Percentiles rank a stretch among this genome's conserved stretches.
Evolutionary conservation across 2,113 vertebrate genomes (phyloP).

Genomic region (Lichenostomus cassidix): DNA sequence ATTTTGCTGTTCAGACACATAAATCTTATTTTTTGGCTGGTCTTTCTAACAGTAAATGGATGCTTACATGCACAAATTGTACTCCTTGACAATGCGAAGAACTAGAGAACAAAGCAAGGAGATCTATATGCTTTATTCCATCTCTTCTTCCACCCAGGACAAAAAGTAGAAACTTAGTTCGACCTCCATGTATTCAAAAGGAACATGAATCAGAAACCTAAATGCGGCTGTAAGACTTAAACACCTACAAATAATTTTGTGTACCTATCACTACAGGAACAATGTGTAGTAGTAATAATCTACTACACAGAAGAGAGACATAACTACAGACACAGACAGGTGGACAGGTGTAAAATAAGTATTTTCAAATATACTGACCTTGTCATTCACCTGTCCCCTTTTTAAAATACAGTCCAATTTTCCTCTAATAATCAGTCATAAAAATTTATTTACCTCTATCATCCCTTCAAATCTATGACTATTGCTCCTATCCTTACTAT

Average conservation of each 20-base stretch:
- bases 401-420: neutral
- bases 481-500: neutral
- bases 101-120: neutral
- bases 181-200: neutral
- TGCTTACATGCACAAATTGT: neutral
- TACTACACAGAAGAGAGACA: neutral
- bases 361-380: neutral
- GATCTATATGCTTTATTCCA: neutral
- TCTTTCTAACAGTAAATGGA: neutral
- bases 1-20: neutral
- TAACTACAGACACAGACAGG: neutral
- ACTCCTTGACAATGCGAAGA: no score
- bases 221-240: neutral
- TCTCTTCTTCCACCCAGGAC: neutral
- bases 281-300: no score
- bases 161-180: neutral
- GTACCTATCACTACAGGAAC: accelerated
- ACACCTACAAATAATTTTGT: neutral
- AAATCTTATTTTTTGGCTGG: neutral
- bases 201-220: neutral
- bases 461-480: neutral
- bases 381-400: neutral
- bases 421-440: neutral
- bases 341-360: neutral
- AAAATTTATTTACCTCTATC: neutral